These are phyloP conservation scores for Leptura quadrifasciata DNA, from an alignment of 2,888 invertebrate species.

Conservation along the genomic window DNA sequence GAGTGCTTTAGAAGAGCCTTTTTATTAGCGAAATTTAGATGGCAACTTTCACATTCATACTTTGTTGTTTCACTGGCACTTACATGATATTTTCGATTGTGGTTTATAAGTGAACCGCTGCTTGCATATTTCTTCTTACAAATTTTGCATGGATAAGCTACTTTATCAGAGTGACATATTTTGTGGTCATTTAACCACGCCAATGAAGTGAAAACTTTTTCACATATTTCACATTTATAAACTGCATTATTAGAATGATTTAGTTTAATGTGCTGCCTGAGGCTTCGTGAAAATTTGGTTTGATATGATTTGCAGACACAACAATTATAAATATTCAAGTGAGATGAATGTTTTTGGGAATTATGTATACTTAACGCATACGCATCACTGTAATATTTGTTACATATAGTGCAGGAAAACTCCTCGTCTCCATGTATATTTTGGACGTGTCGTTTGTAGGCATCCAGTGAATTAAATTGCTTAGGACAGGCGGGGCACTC, in stretches of 20 bases:
- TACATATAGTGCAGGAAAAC: constrained; percentile 66
- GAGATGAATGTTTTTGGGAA: constrained; percentile 9
- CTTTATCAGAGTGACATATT: background rate
- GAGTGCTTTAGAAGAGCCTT: constrained; percentile 46
- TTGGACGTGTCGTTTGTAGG: constrained; percentile 26
- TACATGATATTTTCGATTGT: background rate
- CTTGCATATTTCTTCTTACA: background rate
- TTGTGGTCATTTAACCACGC: background rate
- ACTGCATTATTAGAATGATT: constrained; percentile 66
- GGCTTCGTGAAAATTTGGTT: constrained; percentile 35
- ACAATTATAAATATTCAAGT: constrained; percentile 14
- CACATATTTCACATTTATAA: constrained; percentile 75
- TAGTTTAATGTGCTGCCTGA: constrained; percentile 54
- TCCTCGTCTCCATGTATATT: constrained; percentile 58
- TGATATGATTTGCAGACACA: constrained; percentile 29
- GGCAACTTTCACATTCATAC: background rate
- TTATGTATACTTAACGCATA: constrained; percentile 42
- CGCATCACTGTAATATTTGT: constrained; percentile 56
- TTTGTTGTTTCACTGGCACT: background rate
- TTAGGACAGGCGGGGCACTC: constrained; percentile 40
- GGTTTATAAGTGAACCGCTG: constrained; percentile 42
- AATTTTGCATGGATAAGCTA: background rate
- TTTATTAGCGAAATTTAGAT: constrained; percentile 41
- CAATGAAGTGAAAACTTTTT: constrained; percentile 70
- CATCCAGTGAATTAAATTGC: background rate